Conservation (phyloP, 23 tunicate genomes). For the Ciona savignyi region DNA sequence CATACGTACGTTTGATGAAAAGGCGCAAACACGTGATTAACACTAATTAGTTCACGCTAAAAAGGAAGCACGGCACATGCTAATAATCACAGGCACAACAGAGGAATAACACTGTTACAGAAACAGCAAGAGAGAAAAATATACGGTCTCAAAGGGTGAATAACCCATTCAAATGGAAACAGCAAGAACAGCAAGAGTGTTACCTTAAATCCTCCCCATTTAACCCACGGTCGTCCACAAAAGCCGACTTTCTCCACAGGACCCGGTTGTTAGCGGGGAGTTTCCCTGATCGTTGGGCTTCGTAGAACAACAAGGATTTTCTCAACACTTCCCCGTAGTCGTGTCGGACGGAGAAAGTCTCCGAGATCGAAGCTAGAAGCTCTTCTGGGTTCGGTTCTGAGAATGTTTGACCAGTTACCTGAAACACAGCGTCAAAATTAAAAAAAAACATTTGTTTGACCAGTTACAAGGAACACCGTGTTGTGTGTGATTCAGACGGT, state of each 20-base stretch:
- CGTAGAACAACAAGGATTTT: constrained; percentile 84
- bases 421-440: neutral
- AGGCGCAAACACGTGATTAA: too few species aligned
- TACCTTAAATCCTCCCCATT: constrained; percentile 72
- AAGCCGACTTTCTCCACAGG: constrained; percentile 70
- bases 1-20: too few species aligned
- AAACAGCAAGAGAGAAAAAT: too few species aligned
- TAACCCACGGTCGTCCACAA: constrained; percentile 48
- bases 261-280: constrained; percentile 65
- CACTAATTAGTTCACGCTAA: too few species aligned
- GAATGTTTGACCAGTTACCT: constrained; percentile 82
- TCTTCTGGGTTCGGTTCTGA: constrained; percentile 93
- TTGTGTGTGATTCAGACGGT: too few species aligned
- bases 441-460: neutral
- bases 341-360: constrained; percentile 59
- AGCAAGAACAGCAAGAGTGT: too few species aligned
- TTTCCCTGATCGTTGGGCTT: constrained; percentile 84
- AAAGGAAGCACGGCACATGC: too few species aligned
- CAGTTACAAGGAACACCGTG: neutral
- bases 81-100: too few species aligned
- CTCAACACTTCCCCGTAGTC: constrained; percentile 64
- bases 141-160: too few species aligned
- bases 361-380: constrained; percentile 38
- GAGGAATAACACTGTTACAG: too few species aligned
- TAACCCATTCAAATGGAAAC: too few species aligned